phyloP scores from a whole-genome alignment of 2,888 invertebrate genomes.

The Drosophila austrosaltans region DNA sequence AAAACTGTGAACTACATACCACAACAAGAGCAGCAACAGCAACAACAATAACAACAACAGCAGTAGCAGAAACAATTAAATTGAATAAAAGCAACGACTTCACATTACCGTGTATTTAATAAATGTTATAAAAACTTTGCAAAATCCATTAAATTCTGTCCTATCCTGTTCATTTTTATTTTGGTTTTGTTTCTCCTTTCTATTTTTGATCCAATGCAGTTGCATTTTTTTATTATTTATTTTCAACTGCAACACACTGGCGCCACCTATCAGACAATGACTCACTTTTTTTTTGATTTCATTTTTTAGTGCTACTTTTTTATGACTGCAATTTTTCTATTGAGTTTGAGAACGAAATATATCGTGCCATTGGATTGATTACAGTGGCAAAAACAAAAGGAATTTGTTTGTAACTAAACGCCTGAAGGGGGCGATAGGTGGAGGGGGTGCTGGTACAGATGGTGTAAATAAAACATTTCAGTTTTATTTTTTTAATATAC shows the following conservation, averaged over 20 bases:
- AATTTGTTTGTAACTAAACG: no score
- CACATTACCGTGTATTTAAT: neutral
- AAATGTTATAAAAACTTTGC: neutral
- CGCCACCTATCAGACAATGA: constrained; percentile 2
- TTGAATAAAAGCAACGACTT: neutral
- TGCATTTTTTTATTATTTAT: neutral
- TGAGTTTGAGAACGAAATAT: neutral
- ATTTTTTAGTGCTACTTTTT: neutral
- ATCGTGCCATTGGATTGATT: no score
- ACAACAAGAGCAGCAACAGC: constrained; percentile 58
- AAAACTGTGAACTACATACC: constrained; percentile 63
- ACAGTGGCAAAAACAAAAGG: no score
- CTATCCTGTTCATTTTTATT: neutral
- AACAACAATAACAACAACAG: constrained; percentile 43
- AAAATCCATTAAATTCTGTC: neutral
- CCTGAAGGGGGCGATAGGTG: no score
- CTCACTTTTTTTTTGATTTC: neutral
- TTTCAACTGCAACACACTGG: neutral
- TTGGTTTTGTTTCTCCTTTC: neutral
- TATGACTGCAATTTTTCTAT: neutral
- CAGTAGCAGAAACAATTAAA: constrained; percentile 33
- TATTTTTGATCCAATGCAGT: no score
- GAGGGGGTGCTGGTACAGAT: no score
- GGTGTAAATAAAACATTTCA: no score
- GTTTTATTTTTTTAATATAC: no score